A percentile compares a stretch with the other conserved stretches of the same genome.
Conservation (phyloP, 2,113 vertebrate genomes). For the Sisor rabdophorus region DNA sequence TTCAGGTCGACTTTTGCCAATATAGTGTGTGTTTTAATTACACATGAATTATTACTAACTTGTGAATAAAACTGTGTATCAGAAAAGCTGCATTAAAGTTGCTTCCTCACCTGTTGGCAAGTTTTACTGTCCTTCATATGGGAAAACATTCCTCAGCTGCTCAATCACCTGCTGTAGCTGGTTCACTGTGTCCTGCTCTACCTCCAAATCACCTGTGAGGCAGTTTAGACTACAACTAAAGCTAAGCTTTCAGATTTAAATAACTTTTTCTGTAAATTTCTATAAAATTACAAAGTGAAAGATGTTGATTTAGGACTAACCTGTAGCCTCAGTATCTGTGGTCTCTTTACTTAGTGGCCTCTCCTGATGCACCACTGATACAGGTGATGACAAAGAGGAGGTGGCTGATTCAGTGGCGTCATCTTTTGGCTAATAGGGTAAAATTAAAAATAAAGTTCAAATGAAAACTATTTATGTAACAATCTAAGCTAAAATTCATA, state of each 20-base stretch:
- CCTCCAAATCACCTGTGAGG: conserved; percentile 75
- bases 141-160: conserved; percentile 92
- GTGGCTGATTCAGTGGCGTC: conserved; percentile 80
- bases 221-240: conserved; percentile 5
- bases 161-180: conserved; percentile 97
- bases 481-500: too few species aligned
- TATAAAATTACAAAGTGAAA: background rate
- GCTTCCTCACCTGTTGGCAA: conserved; percentile 7
- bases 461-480: too few species aligned
- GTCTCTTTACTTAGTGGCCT: conserved; percentile 79
- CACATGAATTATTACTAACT: too few species aligned
- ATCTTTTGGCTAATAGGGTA: conserved; percentile 74
- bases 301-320: conserved; percentile 61
- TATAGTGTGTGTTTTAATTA: too few species aligned
- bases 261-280: background rate
- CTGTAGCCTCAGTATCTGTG: conserved; percentile 85
- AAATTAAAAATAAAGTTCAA: too few species aligned
- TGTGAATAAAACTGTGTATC: too few species aligned
- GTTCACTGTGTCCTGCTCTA: conserved; percentile 85
- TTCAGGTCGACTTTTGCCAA: too few species aligned
- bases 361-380: conserved; percentile 78
- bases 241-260: background rate
- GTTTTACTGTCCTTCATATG: conserved; percentile 67
- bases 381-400: conserved; percentile 82
- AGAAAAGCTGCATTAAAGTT: background rate